Evolutionary conservation across 2,113 vertebrate species (phyloP).

Genomic region (Sturnira hondurensis): DNA sequence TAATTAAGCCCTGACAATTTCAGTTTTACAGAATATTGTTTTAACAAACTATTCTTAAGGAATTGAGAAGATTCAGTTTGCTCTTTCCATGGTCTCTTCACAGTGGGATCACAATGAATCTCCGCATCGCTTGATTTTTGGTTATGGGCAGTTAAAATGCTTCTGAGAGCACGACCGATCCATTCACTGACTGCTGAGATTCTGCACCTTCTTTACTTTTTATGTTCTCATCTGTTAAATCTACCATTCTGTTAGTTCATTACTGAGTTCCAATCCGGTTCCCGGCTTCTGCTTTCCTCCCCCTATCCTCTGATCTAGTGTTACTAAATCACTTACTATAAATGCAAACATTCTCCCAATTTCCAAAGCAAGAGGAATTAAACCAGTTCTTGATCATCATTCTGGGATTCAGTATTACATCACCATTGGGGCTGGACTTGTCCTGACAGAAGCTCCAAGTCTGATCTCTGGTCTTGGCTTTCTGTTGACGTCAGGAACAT

Average conservation of each 20-base stretch:
- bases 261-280: background rate
- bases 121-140: background rate
- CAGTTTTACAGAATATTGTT: background rate
- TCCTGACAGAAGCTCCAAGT: background rate
- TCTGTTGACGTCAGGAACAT: background rate
- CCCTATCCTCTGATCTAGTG: rapidly evolving
- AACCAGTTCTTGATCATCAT: background rate
- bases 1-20: background rate
- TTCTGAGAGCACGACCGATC: background rate
- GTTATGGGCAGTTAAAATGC: background rate
- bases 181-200: background rate
- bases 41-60: background rate
- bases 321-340: background rate
- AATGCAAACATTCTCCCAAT: background rate
- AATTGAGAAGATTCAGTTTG: background rate
- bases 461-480: background rate
- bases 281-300: background rate
- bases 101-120: background rate
- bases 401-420: background rate
- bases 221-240: background rate
- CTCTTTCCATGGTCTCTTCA: background rate
- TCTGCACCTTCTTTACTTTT: background rate
- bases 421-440: background rate
- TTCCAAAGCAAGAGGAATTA: background rate
- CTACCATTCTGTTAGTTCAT: background rate